Base-by-base conservation (phyloP, 2,888 invertebrate species). In the Palloptera scutellata region DNA sequence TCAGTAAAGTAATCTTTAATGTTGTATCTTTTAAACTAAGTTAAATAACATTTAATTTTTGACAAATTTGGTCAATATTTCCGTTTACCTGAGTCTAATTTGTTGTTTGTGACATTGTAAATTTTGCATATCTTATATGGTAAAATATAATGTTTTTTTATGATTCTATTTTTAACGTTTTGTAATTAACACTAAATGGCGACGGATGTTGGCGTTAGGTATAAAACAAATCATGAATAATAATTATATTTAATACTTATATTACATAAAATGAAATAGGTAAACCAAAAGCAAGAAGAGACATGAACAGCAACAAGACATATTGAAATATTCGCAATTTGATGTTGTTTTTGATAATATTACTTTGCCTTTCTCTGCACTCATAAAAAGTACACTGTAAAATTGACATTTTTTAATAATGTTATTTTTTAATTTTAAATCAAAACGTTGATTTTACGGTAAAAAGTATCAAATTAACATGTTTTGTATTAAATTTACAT, bases 111-210 rank as follows among this genome's bases (percentile, higher is more conserved):
- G 9, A 9, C n/a, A n/a, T n/a, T n/a, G n/a, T n/a, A n/a, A n/a
- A n/a, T n/a, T 54, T 15, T 3, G 1, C 48, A 10, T 13, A 1
- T 15, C 48, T 10, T n/a, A 48, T 48, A n/a, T 48, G 48, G 48
- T 48, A 48, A 48, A 30, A 30, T 30, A 6, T 30, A 4, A 13
- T 9, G n/a, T 58, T 41, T 58, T 41, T 58, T 58, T 20, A 48
- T n/a, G 61, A 20, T 20, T 30, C 17, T n/a, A 20, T 15, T 30
- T 15, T n/a, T 41, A 58, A 17, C 15, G 58, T 40, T 58, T 58
- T 41, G 42, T 58, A 58, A 58, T 58, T 58, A 40, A 58, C 58
- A 41, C 58, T 41, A 41, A n/a, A 58, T 6, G 30, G 48, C 48
- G 48, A n/a, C 15, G 15, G 48, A 13, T n/a, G 48, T 13, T 15